These are phyloP conservation scores for Nasonia oneida DNA, from an alignment of 2,888 invertebrate genomes.

Conservation along the genomic window DNA sequence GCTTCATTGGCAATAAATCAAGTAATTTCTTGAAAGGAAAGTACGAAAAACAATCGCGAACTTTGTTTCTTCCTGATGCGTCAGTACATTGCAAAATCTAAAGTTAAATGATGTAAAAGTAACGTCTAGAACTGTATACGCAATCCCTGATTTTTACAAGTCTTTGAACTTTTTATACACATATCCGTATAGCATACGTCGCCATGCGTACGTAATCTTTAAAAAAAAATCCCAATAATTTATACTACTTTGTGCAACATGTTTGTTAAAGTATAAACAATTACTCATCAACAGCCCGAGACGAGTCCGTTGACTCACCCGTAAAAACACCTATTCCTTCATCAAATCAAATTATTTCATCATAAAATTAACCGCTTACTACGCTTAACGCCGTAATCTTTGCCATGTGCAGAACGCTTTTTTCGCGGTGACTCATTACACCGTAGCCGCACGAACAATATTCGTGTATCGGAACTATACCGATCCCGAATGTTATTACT, in stretches of 20 bases:
- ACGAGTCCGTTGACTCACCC: not conserved
- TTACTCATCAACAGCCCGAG: not conserved
- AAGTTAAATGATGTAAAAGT: not conserved
- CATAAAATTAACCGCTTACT: conserved; percentile 27
- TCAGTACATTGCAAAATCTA: not conserved
- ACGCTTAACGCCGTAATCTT: conserved; percentile 18
- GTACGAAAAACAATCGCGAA: not conserved
- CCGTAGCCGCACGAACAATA: not conserved
- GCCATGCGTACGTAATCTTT: not conserved
- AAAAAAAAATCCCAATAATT: not conserved
- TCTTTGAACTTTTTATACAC: not conserved
- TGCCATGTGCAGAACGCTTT: not conserved
- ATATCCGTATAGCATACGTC: not conserved
- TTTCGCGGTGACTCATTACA: conserved; percentile 23
- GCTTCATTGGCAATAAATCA: not conserved
- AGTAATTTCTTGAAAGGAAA: not conserved
- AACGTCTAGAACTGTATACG: not conserved
- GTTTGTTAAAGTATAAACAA: not conserved
- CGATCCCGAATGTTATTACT: not conserved
- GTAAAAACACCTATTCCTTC: not conserved
- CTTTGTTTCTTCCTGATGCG: not conserved
- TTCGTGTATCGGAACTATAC: not conserved
- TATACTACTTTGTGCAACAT: not conserved
- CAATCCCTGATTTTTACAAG: not conserved
- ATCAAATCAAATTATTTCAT: conserved; percentile 21